Evolutionary conservation across 2,888 invertebrate species (phyloP).

Genomic region (Hyposoter dolosus): DNA sequence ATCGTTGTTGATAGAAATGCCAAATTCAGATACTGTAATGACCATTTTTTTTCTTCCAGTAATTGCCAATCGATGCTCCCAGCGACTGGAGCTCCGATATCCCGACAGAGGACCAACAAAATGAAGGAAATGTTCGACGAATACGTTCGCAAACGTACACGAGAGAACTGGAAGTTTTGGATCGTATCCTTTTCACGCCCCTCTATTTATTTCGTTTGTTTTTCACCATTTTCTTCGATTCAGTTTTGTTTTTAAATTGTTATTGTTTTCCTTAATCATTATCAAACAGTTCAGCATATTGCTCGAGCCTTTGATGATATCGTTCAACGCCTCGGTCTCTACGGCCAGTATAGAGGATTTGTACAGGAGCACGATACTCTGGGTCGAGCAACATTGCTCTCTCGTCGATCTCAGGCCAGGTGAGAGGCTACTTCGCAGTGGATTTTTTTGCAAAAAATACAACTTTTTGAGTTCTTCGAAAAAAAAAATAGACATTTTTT

Average conservation of each 20-base stretch:
- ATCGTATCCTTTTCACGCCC: constrained; percentile 92
- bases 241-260: neutral
- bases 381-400: constrained; percentile 99
- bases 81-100: constrained; percentile 97
- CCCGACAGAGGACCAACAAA: constrained; percentile 94
- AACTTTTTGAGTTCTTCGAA: neutral
- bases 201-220: neutral
- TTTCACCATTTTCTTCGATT: neutral
- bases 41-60: constrained; percentile 85
- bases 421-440: constrained; percentile 15
- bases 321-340: constrained; percentile 96
- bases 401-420: constrained; percentile 97
- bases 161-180: constrained; percentile 99
- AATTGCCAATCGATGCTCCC: constrained; percentile 97
- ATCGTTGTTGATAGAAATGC: neutral
- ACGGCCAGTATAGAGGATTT: constrained; percentile 96
- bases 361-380: constrained; percentile 95
- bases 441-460: neutral
- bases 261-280: constrained; percentile 70
- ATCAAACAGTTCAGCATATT: constrained; percentile 94
- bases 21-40: neutral
- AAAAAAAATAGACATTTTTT: neutral
- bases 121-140: constrained; percentile 97
- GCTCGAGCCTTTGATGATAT: constrained; percentile 94
- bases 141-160: constrained; percentile 94